These are phyloP conservation scores for Uromys caudimaculatus DNA, from an alignment of 2,797 vertebrate genomes.

Conservation along the genomic window DNA sequence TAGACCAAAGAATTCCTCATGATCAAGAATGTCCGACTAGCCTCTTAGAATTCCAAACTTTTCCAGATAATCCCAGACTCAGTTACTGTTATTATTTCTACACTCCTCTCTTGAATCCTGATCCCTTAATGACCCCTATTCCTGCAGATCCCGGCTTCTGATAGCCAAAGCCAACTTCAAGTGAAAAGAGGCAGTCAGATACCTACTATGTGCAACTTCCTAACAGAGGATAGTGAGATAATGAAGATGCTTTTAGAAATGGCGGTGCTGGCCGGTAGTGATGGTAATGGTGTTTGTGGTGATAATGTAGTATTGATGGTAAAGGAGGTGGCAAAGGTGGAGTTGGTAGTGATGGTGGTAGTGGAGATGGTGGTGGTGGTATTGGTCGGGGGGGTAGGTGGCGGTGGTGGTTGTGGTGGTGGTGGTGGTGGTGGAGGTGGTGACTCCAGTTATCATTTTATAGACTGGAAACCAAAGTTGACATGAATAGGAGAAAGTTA, in stretches of 20 bases:
- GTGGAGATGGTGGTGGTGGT: background rate
- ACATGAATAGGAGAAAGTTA: background rate
- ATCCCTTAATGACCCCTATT: background rate
- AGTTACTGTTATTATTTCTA: background rate
- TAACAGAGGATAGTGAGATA: background rate
- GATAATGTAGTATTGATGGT: background rate
- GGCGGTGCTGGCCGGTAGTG: background rate
- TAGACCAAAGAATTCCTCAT: background rate
- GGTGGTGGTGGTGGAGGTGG: too few relatives aligned
- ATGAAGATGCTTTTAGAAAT: background rate
- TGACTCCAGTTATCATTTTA: background rate
- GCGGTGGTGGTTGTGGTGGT: background rate
- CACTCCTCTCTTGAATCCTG: background rate
- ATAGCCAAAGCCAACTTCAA: background rate
- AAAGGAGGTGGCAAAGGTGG: background rate
- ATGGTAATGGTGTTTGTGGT: background rate
- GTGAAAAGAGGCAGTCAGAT: background rate
- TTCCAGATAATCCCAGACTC: background rate
- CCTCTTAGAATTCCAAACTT: background rate
- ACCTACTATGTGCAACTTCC: background rate
- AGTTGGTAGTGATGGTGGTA: too few relatives aligned
- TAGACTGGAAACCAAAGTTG: background rate
- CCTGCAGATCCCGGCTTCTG: background rate
- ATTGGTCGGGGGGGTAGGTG: background rate
- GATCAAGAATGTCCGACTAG: background rate